Evolutionary conservation across 2,797 vertebrate species (phyloP), one percentile per base, ranked within the genome.

Genomic region (Acipenser oxyrinchus): DNA sequence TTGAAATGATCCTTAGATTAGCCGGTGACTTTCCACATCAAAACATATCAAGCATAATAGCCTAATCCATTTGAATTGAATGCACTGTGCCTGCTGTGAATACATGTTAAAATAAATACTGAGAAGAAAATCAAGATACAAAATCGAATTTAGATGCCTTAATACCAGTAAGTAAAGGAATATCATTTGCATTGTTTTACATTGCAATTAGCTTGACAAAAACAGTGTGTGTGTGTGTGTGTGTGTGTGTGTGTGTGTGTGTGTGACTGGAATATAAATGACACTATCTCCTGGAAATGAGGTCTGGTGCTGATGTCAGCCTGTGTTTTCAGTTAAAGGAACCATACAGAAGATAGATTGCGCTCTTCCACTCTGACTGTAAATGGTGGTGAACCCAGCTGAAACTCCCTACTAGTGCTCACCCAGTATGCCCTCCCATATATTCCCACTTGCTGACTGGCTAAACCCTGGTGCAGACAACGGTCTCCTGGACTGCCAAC

Each of bases 231-330:
- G 68, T 74, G 18, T 18, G 18, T 18, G 18, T 18, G 18, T 18
- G 18, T 18, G 18, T 18, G 18, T 18, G 18, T 18, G 18, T 18
- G 18, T 18, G 18, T 18, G 18, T 18, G 18, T 18, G 18, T 71
- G 68, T 74, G 80, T 80, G 80, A 68, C 65, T 67, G 74, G 82
- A 73, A 84, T 83, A 70, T 74, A 67, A 84, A 83, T 68, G 52
- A 55, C 49, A 7, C 37, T 37, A 4, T 62, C 62, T 48, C 23
- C 52, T 7, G 62, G 48, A 62, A 68, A 62, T 58, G 12, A 58
- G 55, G 55, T 11, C 18, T 51, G 62, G 72, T 74, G 73, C 68
- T 74, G 76, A 76, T 58, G 60, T n/a, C 66, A 12, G 49, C 13
- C 63, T n/a, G 53, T 51, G 48, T 37, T 37, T 37, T 37, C 37